phyloP scores from a whole-genome alignment of 2,888 invertebrate genomes.

The Endotricha flammealis region DNA sequence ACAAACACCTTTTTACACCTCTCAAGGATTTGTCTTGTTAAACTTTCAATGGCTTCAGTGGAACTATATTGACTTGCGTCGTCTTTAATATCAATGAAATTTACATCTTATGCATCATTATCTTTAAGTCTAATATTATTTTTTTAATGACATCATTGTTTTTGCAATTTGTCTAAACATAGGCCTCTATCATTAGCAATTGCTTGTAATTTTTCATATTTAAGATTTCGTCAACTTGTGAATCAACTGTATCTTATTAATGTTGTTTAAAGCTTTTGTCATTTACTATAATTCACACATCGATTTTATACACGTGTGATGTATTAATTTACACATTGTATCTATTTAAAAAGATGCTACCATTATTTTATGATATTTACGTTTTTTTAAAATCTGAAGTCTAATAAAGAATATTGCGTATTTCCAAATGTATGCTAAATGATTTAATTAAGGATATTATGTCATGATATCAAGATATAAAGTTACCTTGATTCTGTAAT shows the following conservation, averaged over 20 bases:
- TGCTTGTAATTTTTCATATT: slow-evolving; percentile 9
- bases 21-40: slow-evolving; percentile 33
- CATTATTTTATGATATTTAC: too few species aligned
- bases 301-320: slow-evolving; percentile 5
- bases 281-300: slow-evolving; percentile 8
- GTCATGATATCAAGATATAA: too few species aligned
- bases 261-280: slow-evolving; percentile 15
- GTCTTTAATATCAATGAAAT: not conserved
- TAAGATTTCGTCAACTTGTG: slow-evolving; percentile 5
- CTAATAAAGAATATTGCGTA: too few species aligned
- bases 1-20: slow-evolving; percentile 43
- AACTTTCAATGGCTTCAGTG: slow-evolving; percentile 11
- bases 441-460: too few species aligned
- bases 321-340: slow-evolving; percentile 27
- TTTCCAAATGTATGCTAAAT: too few species aligned
- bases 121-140: not conserved
- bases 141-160: not conserved
- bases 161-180: not conserved
- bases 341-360: slow-evolving; percentile 17
- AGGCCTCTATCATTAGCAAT: slow-evolving; percentile 5
- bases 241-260: slow-evolving; percentile 17
- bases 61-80: not conserved
- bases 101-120: not conserved
- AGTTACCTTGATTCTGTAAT: too few species aligned
- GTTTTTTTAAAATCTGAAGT: too few species aligned